Conservation (phyloP, 2,113 vertebrate genomes). For the Eira barbara region DNA sequence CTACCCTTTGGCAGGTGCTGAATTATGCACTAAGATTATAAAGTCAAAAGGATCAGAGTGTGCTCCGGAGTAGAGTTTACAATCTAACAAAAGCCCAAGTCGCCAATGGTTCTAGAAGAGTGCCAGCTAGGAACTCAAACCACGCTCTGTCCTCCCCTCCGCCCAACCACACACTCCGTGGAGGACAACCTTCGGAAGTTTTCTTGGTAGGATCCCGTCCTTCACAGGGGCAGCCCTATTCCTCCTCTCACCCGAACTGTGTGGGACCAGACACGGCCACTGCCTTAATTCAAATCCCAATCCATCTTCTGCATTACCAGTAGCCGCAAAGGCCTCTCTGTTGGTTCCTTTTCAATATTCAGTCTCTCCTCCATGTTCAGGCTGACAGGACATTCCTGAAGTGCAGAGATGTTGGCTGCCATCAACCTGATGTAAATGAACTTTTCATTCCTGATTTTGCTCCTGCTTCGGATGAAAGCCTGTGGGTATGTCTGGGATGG, state of each 20-base stretch:
- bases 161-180: fast-evolving
- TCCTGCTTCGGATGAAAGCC: not conserved
- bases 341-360: not conserved
- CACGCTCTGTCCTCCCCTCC: fast-evolving
- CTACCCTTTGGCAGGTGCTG: not conserved
- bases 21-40: not conserved
- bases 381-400: not conserved
- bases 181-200: not conserved
- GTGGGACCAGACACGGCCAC: not conserved
- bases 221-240: not conserved
- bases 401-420: not conserved
- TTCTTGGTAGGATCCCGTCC: too few species aligned
- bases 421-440: not conserved
- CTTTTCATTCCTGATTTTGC: not conserved
- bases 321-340: not conserved
- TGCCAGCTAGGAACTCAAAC: not conserved
- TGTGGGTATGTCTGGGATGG: not conserved
- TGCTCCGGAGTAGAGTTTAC: not conserved
- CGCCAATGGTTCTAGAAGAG: not conserved
- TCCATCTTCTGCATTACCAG: not conserved
- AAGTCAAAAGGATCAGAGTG: not conserved
- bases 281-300: not conserved
- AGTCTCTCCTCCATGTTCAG: not conserved
- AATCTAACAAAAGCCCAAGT: not conserved
- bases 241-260: not conserved